Base-by-base conservation (phyloP, 1,140 invertebrate genomes). In the Drosophila ironensis region DNA sequence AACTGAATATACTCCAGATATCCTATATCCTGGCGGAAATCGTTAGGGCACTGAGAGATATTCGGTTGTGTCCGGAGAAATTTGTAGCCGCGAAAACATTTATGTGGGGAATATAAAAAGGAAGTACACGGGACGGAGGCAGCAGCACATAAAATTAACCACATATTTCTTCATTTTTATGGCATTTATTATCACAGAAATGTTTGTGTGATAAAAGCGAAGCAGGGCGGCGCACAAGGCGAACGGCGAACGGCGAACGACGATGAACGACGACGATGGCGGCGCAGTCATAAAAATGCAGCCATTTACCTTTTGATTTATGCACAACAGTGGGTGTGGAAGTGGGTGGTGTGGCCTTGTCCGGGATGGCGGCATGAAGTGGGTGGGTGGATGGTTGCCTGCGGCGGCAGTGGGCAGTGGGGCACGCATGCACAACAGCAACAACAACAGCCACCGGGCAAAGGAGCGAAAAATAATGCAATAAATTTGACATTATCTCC, bases 111-210 rank as follows among this genome's bases (percentile, higher is more conserved):
- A 72, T 74, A 86, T 74, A 74, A 84, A 84, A 78, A 78, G 80
- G 73, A 84, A 77, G 64, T 71, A 53, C 42, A 17, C 38, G 28
- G 52, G 42, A 28, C 40, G 30, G 30, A 25, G 68, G 64, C 60
- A 77, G n/a, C 57, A 70, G 73, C 73, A 86, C 80, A 86, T 86
- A 86, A 86, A 86, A 86, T 86, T 86, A 86, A 86, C 80, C 80
- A 86, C 80, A 86, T 86, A 86, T 86, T 86, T 86, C 80, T 86
- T 86, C 80, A 86, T 86, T 86, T 86, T 86, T 86, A 86, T 86
- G 80, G 80, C 80, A 86, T 86, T 86, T 86, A 86, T 86, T 86
- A 86, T 86, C 80, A 86, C 81, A 80, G 74, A 86, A 84, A 86
- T 86, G 80, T 87, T 86, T 84, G 80, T 84, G 71, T 86, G 80